Conservation (phyloP, 2,113 vertebrate species). For the Sinocyclocheilus anophthalmus region DNA sequence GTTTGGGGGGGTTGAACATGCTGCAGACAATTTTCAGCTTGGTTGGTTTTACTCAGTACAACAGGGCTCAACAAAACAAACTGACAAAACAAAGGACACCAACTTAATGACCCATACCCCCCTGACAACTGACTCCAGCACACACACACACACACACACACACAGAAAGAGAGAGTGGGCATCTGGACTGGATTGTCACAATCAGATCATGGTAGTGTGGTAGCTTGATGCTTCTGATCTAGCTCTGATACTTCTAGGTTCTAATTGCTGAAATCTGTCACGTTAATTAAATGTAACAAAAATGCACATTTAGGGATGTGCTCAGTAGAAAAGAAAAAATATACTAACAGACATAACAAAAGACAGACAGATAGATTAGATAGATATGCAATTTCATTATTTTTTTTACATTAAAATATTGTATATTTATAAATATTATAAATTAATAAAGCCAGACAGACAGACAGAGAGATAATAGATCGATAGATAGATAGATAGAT, state of each 20-base stretch:
- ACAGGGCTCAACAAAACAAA: conserved; percentile 95
- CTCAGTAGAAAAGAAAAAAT: no score
- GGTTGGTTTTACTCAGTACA: conserved; percentile 98
- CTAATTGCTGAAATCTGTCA: not conserved
- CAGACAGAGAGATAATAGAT: no score
- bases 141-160: no score
- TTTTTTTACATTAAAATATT: no score
- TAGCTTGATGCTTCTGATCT: conserved; percentile 63
- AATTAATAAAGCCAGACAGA: no score
- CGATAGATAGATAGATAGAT: no score
- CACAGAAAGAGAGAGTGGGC: conserved; percentile 62
- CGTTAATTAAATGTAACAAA: not conserved
- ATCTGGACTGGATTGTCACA: conserved; percentile 85
- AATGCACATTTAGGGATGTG: not conserved
- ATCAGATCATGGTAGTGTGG: conserved; percentile 69
- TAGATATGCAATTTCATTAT: no score
- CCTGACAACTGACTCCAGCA: conserved; percentile 88
- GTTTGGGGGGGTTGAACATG: conserved; percentile 88
- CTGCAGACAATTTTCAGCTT: conserved; percentile 99
- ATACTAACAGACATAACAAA: not conserved
- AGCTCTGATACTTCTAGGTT: not conserved
- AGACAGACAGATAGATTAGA: no score
- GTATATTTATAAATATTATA: no score
- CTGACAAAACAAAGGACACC: conserved; percentile 99
- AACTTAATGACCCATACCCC: conserved; percentile 98